Base-by-base conservation (phyloP, 2,888 invertebrate species). In the Erebia epiphron region DNA sequence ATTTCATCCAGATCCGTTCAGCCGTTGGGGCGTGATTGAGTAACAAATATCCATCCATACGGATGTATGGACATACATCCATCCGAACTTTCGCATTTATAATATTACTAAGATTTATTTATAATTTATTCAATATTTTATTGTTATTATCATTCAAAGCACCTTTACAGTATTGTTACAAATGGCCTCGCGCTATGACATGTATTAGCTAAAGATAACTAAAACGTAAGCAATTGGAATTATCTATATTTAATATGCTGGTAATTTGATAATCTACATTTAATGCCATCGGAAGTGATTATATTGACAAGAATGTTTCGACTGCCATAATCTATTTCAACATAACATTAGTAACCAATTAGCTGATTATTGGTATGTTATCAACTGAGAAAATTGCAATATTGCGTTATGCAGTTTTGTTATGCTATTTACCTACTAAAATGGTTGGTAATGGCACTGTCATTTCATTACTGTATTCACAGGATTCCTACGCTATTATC, bases 261-360 rank as follows among this genome's bases (percentile, higher is more conserved):
- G 26, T 57, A 58, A 35, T 35, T 54, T 54, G 18, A 9, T 54
- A 18, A 54, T 54, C 18, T 54, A 54, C n/a, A 58, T 13, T 58
- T 14, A 58, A 35, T 58, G 57, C 35, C 54, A 18, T 52, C 52
- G 52, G 52, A 16, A 52, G 54, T 54, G 18, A 54, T 54, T 54
- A 54, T 54, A 18, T 16, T 35, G 35, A 35, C 14, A 58, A 26
- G 35, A 35, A 35, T 58, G 57, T 58, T 58, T 18, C 18, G 16
- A 16, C 2, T 54, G 18, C 9, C 18, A 2, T 54, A 54, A 54
- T 54, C 18, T 18, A 54, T 54, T 54, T 54, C 54, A 54, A 54
- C 54, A 54, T 10, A 9, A 13, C 3, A 46, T 54, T 16, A 54
- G 16, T 54, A 2, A 54, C 18, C 18, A 18, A 54, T 18, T 54